Conservation (phyloP, 2,888 invertebrate genomes). For the Melinopterus prodromus region DNA sequence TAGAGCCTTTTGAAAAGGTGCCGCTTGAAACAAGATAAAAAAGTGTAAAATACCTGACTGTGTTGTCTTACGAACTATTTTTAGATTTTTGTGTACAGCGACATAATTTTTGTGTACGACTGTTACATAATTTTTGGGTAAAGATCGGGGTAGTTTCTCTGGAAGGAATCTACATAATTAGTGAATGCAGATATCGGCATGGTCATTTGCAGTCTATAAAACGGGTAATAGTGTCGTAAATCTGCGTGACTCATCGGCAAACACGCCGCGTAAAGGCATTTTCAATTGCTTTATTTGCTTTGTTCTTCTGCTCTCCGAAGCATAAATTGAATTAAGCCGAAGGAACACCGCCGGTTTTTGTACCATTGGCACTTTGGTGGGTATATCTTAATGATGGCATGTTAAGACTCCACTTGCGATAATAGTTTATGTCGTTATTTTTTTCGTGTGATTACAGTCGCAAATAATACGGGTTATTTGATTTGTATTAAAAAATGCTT, state of each 20-base stretch:
- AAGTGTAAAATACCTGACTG: too few relatives aligned
- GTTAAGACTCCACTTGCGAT: not conserved
- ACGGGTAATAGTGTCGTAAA: not conserved
- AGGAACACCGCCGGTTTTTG: not conserved
- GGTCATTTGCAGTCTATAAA: conserved; percentile 4
- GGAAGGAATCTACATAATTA: not conserved
- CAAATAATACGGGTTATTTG: not conserved
- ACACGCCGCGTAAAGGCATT: not conserved
- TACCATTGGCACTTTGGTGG: not conserved
- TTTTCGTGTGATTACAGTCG: not conserved
- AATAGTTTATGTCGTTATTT: not conserved
- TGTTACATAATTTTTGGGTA: not conserved
- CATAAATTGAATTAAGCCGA: not conserved
- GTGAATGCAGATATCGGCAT: not conserved
- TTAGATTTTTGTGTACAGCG: too few relatives aligned
- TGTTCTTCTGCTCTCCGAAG: not conserved
- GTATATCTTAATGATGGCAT: conserved; percentile 4
- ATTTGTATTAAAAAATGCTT: not conserved
- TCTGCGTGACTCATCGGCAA: conserved; percentile 4
- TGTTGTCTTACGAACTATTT: too few relatives aligned
- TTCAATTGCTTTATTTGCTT: conserved; percentile 4
- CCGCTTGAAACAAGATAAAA: too few relatives aligned
- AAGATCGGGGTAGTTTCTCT: not conserved
- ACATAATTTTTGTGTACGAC: too few relatives aligned
- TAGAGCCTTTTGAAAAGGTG: too few relatives aligned